phyloP scores from a whole-genome alignment of 2,888 invertebrate species.

The Parasteatoda lunata region DNA sequence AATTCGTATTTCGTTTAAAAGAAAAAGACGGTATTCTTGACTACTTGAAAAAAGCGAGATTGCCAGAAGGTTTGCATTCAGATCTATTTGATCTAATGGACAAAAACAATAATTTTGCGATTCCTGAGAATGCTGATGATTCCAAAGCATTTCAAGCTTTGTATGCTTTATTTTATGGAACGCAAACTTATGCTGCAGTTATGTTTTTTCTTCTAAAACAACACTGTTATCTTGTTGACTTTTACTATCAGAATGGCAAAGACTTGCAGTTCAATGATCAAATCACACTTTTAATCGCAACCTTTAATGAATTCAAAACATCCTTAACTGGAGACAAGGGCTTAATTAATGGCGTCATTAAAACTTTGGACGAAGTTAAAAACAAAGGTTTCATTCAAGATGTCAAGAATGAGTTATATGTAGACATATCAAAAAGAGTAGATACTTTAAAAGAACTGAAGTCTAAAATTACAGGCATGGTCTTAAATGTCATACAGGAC shows the following conservation, averaged over 20 bases:
- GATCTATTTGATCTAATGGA: background rate
- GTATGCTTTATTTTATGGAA: background rate
- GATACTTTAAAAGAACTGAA: background rate
- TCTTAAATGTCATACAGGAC: background rate
- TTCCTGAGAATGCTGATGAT: background rate
- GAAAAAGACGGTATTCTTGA: background rate
- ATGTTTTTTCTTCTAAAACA: conserved; percentile 2
- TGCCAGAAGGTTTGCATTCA: background rate
- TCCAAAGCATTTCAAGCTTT: background rate
- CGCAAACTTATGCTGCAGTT: background rate
- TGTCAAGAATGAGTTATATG: background rate
- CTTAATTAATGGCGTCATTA: background rate
- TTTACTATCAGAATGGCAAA: background rate
- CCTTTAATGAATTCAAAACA: background rate
- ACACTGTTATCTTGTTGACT: background rate
- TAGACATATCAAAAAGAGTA: background rate
- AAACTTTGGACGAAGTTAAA: background rate
- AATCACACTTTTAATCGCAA: background rate
- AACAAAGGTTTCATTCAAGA: background rate
- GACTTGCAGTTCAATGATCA: background rate
- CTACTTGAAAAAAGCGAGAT: background rate
- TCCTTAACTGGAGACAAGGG: background rate
- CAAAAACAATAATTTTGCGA: background rate
- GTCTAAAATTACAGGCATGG: background rate
- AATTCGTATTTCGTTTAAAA: background rate